Evolutionary conservation across 2,797 vertebrate genomes (phyloP).

Genomic region (Etheostoma perlongum): DNA sequence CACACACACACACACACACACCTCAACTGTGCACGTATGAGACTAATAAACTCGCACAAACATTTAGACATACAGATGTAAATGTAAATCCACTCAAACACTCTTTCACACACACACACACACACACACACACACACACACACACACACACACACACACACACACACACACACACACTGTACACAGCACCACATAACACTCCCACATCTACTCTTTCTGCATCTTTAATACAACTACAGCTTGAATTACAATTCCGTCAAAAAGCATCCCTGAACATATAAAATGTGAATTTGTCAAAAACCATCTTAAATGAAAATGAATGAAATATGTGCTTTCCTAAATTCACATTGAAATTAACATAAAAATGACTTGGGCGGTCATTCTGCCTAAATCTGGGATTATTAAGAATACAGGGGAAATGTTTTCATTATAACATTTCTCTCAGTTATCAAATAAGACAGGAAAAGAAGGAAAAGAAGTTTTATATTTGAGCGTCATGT

Average conservation of each 20-base stretch:
- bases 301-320: background rate
- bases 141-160: conserved; percentile 4
- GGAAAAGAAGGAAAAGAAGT: background rate
- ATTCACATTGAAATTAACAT: background rate
- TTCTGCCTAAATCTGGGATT: background rate
- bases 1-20: conserved; percentile 3
- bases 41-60: background rate
- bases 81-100: background rate
- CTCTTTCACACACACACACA: background rate
- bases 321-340: background rate
- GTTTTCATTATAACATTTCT: background rate
- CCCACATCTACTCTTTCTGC: background rate
- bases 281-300: conserved; percentile 4
- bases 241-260: background rate
- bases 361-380: background rate
- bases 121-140: too few species aligned
- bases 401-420: background rate
- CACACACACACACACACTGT: background rate
- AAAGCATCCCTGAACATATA: background rate
- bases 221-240: background rate
- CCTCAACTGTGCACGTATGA: background rate
- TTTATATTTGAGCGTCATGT: background rate
- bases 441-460: background rate
- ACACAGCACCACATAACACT: background rate
- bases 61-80: background rate